These are phyloP conservation scores for Adineta ricciae DNA, from an alignment of 2,888 invertebrate species.

Conservation along the genomic window DNA sequence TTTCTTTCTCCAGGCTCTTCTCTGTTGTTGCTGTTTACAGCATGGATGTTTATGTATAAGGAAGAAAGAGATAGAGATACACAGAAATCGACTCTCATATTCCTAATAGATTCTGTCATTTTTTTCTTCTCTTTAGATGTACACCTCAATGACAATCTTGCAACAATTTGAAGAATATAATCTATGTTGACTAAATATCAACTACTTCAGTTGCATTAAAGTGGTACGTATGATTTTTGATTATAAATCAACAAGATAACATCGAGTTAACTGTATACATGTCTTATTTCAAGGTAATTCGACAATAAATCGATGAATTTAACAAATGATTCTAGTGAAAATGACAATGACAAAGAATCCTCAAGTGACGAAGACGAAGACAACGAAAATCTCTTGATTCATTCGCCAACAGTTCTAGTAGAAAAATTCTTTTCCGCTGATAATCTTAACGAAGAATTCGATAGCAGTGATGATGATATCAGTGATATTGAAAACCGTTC, in stretches of 20 bases:
- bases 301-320: not conserved
- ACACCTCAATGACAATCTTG: not conserved
- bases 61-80: not conserved
- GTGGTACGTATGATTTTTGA: not conserved
- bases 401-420: not conserved
- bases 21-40: not conserved
- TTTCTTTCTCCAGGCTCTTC: not conserved
- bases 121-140: not conserved
- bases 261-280: not conserved
- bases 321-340: not conserved
- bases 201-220: not conserved
- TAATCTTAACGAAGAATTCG: not conserved
- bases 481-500: not conserved
- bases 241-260: not conserved
- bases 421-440: not conserved
- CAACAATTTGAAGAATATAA: not conserved
- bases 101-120: not conserved
- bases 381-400: not conserved
- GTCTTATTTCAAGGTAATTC: not conserved
- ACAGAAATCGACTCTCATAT: not conserved
- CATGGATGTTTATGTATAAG: not conserved
- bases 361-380: not conserved
- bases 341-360: not conserved
- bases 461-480: not conserved
- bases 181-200: constrained; percentile 5